These are phyloP conservation scores for Coendou prehensilis DNA, from an alignment of 2,797 vertebrate species.

Conservation along the genomic window DNA sequence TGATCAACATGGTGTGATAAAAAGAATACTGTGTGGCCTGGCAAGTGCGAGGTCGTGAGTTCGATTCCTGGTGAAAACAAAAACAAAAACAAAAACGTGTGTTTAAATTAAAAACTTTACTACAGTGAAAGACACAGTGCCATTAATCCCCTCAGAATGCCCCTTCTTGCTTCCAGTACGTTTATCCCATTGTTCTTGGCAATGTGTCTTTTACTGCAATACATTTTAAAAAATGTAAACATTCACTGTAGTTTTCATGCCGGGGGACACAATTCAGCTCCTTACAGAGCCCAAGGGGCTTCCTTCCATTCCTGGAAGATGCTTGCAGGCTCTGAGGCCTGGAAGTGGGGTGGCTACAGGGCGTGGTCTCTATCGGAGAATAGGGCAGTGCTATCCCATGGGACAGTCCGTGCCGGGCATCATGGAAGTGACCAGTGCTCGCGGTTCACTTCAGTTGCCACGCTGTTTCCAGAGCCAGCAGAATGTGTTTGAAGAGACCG, in stretches of 20 bases:
- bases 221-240: neutral
- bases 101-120: neutral
- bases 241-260: neutral
- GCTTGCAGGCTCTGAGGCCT: too few species aligned
- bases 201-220: neutral
- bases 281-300: neutral
- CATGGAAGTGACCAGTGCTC: neutral
- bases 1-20: neutral
- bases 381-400: neutral
- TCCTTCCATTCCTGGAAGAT: neutral
- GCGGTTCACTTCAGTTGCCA: neutral
- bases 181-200: neutral
- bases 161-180: neutral
- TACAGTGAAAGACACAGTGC: neutral
- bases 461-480: neutral
- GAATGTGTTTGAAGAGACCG: too few species aligned
- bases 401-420: fast-evolving
- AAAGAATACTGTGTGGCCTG: neutral
- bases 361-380: fast-evolving
- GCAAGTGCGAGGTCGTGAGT: too few species aligned
- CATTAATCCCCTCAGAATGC: neutral
- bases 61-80: too few species aligned
- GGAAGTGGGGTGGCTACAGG: neutral
- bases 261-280: neutral
- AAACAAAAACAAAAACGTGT: too few species aligned